Base-by-base conservation (phyloP, 2,888 invertebrate genomes). In the Limnephilus rhombicus region DNA sequence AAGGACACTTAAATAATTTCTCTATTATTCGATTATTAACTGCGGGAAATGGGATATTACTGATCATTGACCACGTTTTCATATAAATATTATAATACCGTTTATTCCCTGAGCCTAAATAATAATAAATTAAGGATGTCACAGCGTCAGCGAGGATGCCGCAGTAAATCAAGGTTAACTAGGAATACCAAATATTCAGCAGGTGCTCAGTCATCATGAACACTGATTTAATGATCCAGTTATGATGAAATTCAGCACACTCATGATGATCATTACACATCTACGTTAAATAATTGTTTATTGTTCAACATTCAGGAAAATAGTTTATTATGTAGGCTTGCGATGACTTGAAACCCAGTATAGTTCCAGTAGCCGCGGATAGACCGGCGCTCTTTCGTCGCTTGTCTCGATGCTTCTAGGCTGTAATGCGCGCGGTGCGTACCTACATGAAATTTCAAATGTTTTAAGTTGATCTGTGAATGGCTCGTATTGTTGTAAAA, bases 121-220 rank as follows among this genome's bases (percentile, higher is more conserved):
- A 68, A 68, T 68, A 68, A 68, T 68, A 68, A 68, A 68, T 68
- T 24, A 9, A 24, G 68, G 24, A 9, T n/a, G 68, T 68, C 2
- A 7, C n/a, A 5, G 18, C 18, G 82, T 34, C 82, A 34, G 34
- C 82, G 34, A 29, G 45, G n/a, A 49, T 86, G 45, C 37, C 9
- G 49, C n/a, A 86, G 86, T 86, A 86, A 86, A 45, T 86, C n/a
- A 86, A 45, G 29, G 45, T 29, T 86, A n/a, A 86, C 29, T n/a
- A n/a, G 37, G n/a, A 49, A 45, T 41, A 86, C 86, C 18, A 12
- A n/a, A 31, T 37, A 24, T 45, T 24, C 45, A 68, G 68, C 68
- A 24, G 68, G 68, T 68, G 68, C 68, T 68, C 68, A 24, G n/a
- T 68, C 45, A 86, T 86, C 29, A 86, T 13, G 86, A 45, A 45